Evolutionary conservation across 2,113 vertebrate species (phyloP), one percentile per base, ranked within the genome.

Genomic region (Gymnorhina tibicen): DNA sequence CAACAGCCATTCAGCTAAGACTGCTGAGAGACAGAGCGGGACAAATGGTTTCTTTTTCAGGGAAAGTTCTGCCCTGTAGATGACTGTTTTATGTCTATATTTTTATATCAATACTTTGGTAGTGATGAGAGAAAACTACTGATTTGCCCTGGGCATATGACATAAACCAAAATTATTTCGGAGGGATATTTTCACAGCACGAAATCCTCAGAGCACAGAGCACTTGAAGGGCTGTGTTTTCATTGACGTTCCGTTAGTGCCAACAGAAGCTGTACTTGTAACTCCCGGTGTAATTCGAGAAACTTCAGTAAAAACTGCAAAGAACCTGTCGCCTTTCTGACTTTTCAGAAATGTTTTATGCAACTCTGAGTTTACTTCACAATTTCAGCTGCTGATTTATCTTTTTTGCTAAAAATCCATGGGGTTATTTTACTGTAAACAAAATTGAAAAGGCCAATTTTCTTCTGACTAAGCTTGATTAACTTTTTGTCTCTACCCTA

Each of bases 401-500:
- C 7, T 67, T 86, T 89, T 76, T 86, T 37, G 15, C 73, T 78
- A 52, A 53, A 89, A 83, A 47, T 21, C 37, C 63, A 49, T 53
- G 37, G 37, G 44, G 47, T 66, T 91, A 67, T 74, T 91, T 91
- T 85, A 67, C 72, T 80, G 78, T 81, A 93, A 94, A 85, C 67
- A 96, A 63, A 85, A 84, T 27, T 67, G 55, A 90, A 93, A 91
- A 94, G 87, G 22, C 47, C 63, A 94, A 84, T 93, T 95, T 95
- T 87, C 78, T 77, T 89, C 85, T 87, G 53, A 82, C 85, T 90
- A 91, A 67, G 64, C 92, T 94, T 93, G 93, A 94, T 93, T 92
- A 96, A 94, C 42, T 92, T 96, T 93, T 96, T 94, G 85, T 94
- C 75, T 90, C 33, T 93, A 70, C 20, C 26, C 20, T 81, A 44